A percentile compares a stretch with the other conserved stretches of the same genome.
Evolutionary conservation across 1,140 invertebrate genomes (phyloP).

Genomic region (Charaxes varanes): DNA sequence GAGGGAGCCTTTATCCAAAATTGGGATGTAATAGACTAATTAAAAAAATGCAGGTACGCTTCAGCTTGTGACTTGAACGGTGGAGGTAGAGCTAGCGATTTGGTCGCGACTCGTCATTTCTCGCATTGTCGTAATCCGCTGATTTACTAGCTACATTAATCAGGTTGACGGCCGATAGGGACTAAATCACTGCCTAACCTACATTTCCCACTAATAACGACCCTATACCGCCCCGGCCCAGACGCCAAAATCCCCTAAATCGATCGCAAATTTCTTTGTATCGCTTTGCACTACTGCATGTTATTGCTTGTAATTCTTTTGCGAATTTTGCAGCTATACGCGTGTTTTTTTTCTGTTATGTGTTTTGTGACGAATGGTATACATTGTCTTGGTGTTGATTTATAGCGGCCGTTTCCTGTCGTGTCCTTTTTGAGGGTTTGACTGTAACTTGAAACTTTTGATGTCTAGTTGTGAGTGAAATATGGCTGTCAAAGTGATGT

Average conservation of each 20-base stretch:
- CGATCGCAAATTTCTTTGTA: conserved; percentile 22
- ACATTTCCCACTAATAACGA: conserved; percentile 26
- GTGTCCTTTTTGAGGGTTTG: conserved; percentile 43
- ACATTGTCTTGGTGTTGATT: conserved; percentile 64
- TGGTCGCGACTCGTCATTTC: conserved; percentile 70
- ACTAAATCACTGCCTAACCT: conserved; percentile 61
- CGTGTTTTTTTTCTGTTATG: conserved; percentile 26
- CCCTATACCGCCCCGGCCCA: conserved; percentile 30
- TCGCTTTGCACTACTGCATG: conserved; percentile 63
- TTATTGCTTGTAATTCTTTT: conserved; percentile 71
- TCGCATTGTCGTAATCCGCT: conserved; percentile 73
- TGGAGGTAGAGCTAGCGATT: conserved; percentile 49
- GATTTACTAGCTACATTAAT: conserved; percentile 73
- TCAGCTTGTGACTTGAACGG: conserved; percentile 17
- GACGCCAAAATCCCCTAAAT: conserved; percentile 29
- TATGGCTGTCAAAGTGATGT: conserved; percentile 21
- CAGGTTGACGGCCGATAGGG: conserved; percentile 70
- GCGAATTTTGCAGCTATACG: conserved; percentile 54
- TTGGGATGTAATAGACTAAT: too few relatives aligned
- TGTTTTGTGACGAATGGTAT: conserved; percentile 47
- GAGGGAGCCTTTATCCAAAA: too few relatives aligned
- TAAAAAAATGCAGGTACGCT: too few relatives aligned
- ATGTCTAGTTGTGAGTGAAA: conserved; percentile 18
- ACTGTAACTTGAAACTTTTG: conserved; percentile 49
- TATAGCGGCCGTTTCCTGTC: conserved; percentile 56